Conservation (phyloP, 2,797 vertebrate species). For the Scyliorhinus canicula region DNA sequence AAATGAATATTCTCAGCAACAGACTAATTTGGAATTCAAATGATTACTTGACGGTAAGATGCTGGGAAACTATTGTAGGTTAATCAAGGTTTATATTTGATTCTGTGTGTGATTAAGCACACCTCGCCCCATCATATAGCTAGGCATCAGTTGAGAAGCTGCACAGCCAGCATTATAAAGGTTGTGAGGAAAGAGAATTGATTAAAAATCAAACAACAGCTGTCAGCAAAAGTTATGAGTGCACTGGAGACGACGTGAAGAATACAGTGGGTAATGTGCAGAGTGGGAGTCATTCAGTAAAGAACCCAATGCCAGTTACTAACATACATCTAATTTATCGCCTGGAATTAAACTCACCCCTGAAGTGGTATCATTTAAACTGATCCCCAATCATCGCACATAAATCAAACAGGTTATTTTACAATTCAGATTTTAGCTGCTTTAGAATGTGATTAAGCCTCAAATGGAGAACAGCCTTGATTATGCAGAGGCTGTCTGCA, state of each 20-base stretch:
- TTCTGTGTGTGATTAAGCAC: not conserved
- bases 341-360: not conserved
- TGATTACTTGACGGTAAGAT: not conserved
- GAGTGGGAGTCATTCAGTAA: not conserved
- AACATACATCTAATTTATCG: not conserved
- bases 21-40: not conserved
- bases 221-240: not conserved
- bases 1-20: not conserved
- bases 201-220: not conserved
- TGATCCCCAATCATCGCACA: not conserved
- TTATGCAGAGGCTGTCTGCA: not conserved
- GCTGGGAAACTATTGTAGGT: not conserved
- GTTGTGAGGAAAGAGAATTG: not conserved
- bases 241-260: not conserved
- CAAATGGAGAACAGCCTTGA: not conserved
- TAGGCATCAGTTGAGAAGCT: not conserved
- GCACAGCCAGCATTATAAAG: not conserved
- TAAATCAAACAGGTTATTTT: not conserved
- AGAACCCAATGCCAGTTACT: not conserved
- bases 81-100: not conserved
- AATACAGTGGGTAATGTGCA: not conserved
- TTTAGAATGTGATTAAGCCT: not conserved
- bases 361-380: not conserved
- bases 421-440: not conserved
- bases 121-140: not conserved